Base-by-base conservation (phyloP, 2,888 invertebrate species). In the Nomada ruficornis region DNA sequence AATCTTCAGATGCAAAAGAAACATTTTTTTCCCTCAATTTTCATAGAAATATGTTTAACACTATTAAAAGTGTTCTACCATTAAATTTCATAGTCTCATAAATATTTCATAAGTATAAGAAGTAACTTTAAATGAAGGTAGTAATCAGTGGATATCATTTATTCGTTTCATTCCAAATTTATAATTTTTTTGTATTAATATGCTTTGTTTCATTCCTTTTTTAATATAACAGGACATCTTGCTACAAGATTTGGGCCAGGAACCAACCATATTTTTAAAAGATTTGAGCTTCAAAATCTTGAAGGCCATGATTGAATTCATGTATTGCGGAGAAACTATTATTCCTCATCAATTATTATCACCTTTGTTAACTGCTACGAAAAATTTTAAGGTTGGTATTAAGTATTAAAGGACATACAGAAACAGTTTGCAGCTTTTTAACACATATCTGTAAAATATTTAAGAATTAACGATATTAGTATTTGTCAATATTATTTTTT, bases 321-420 rank as follows among this genome's bases (percentile, higher is more conserved):
- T 97, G 96, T 97, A 97, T 91, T 96, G 96, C 90, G 97, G 97
- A 2, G 96, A 96, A 94, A 96, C 96, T 1, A 95, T 96, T 86
- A 95, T 97, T 85, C 94, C 95, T 69, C 96, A 96, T 92, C 96
- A 96, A 88, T 95, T 96, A 92, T 94, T 96, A 86, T 96, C 96
- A 87, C 96, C 96, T 88, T 92, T 97, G 67, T 95, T 96, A 64
- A 96, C 96, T 73, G 96, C 96, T 10, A 96, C 96, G 36, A 96
- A 96, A 91, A 95, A 96, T 90, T 95, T 97, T 82, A 96, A 96
- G 94, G 96, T 97, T 85, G 73, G 80, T 82, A 15, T 54, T 62
- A 42, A 57, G 4, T 69, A 26, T 18, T 26, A 26, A 26, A 26
- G 26, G 2, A 26, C 26, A 0, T 26, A 26, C 26, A 26, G 26